phyloP scores from a whole-genome alignment of 2,113 vertebrate species.

The Cryptotis parvus region DNA sequence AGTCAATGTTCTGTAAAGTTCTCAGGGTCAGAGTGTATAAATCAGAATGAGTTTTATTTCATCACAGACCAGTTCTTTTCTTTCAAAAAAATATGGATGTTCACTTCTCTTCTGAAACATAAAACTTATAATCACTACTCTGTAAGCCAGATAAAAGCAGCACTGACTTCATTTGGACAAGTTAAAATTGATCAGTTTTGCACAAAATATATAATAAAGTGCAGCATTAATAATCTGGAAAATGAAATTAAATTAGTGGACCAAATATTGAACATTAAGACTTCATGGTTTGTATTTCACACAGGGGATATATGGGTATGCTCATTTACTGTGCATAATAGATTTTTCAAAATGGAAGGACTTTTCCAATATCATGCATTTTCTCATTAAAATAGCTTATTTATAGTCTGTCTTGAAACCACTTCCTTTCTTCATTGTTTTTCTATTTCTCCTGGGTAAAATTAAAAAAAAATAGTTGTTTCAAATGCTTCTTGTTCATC shows the following conservation, averaged over 20 bases:
- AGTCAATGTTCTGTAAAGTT: not conserved
- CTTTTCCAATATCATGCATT: not conserved
- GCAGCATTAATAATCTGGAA: not conserved
- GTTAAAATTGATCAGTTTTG: not conserved
- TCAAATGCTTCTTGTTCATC: not conserved
- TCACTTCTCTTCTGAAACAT: not conserved
- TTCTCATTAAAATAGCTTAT: slow-evolving; percentile 6
- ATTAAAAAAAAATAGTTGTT: not conserved
- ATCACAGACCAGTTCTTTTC: not conserved
- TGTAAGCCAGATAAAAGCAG: not conserved
- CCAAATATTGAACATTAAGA: not conserved
- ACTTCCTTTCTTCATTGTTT: not conserved
- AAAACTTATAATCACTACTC: not conserved
- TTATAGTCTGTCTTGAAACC: not conserved
- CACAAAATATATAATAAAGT: not conserved
- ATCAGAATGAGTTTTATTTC: not conserved
- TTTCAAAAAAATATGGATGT: not conserved
- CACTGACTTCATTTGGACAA: not conserved
- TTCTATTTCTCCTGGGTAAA: not conserved
- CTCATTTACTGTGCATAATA: not conserved
- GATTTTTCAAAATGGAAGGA: not conserved
- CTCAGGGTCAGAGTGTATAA: not conserved
- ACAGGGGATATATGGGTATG: not conserved
- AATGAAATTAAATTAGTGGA: slow-evolving; percentile 32
- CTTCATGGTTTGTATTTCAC: not conserved